phyloP scores from a whole-genome alignment of 2,797 vertebrate genomes.

The Phataginus tricuspis region DNA sequence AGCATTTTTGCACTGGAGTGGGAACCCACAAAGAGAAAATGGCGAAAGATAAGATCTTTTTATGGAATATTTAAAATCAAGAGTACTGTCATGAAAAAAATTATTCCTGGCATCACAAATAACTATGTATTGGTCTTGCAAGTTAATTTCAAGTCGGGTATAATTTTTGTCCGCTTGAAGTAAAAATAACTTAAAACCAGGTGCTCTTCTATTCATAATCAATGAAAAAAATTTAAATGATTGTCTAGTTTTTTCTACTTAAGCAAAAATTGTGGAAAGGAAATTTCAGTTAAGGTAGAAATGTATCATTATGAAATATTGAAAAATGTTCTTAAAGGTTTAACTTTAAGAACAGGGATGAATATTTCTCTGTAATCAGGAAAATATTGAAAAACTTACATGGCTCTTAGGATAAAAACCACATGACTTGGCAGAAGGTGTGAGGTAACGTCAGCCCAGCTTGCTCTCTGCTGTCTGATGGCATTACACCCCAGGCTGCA shows the following conservation, averaged over 20 bases:
- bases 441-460: neutral
- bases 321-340: neutral
- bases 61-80: neutral
- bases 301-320: neutral
- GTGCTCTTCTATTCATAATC: neutral
- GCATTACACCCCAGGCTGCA: neutral
- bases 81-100: neutral
- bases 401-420: neutral
- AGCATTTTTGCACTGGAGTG: neutral
- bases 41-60: neutral
- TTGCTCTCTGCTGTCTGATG: neutral
- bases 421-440: accelerated
- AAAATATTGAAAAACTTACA: neutral
- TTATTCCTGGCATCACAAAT: neutral
- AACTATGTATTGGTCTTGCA: neutral
- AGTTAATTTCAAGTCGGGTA: neutral
- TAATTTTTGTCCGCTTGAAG: neutral
- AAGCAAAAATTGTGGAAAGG: neutral
- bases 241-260: neutral
- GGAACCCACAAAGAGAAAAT: neutral
- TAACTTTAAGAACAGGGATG: neutral
- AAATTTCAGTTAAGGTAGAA: neutral
- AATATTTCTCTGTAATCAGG: neutral
- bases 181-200: slow-evolving; percentile 9
- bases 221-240: slow-evolving; percentile 27